phyloP scores from a whole-genome alignment of 2,888 invertebrate species.

The Melieria picta region DNA sequence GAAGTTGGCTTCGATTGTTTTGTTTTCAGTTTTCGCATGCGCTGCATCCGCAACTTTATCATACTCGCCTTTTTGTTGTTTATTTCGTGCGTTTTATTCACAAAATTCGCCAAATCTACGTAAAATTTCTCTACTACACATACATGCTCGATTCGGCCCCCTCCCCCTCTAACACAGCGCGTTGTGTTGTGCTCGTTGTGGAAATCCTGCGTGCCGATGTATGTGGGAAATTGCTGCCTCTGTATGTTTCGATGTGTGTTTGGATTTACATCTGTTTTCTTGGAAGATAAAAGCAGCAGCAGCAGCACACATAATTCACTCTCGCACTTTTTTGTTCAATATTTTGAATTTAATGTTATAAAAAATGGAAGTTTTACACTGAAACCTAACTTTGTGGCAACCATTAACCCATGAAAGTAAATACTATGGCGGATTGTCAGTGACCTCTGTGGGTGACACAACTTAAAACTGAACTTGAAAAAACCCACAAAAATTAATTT shows the following conservation, averaged over 20 bases:
- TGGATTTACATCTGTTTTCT: conserved; percentile 31
- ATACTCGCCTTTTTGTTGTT: conserved; percentile 11
- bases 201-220: not conserved
- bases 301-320: not conserved
- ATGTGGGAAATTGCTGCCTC: not conserved
- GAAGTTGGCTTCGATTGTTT: conserved; percentile 38
- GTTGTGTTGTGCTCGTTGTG: not conserved
- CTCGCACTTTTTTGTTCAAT: too few species aligned
- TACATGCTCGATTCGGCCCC: conserved; percentile 44
- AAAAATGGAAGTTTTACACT: too few species aligned
- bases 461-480: too few species aligned
- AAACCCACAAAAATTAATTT: too few species aligned
- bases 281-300: conserved; percentile 13
- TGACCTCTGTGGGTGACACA: too few species aligned
- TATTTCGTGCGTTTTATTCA: conserved; percentile 20
- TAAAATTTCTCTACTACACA: conserved; percentile 61
- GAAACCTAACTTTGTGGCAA: too few species aligned
- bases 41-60: conserved; percentile 3
- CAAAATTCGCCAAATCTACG: conserved; percentile 34
- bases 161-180: too few species aligned
- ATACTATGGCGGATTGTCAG: too few species aligned
- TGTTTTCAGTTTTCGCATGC: conserved; percentile 45
- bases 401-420: too few species aligned
- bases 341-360: too few species aligned
- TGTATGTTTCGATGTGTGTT: conserved; percentile 2